Base-by-base conservation (phyloP, 2,113 vertebrate genomes). In the Triplophysa dalaica region DNA sequence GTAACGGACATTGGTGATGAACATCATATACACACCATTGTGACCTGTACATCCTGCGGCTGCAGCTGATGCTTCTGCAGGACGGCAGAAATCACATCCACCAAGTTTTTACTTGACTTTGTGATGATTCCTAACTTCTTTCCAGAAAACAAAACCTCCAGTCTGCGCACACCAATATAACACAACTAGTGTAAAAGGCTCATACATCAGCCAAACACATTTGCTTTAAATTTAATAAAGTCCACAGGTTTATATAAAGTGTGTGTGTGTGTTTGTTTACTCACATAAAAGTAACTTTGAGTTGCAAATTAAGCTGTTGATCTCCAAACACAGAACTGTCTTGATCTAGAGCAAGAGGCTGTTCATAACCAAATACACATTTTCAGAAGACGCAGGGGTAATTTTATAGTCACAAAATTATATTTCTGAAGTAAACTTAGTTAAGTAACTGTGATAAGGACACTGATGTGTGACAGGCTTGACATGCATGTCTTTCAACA, bases 281-380 rank as follows among this genome's bases (percentile, higher is more conserved):
- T 95, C 87, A 96, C 95, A 91, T 89, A 43, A 96, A 94, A 63
- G 91, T 92, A 86, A 95, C 87, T 82, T 93, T 90, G 88, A 89
- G 93, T 81, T 96, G 94, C 89, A 96, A 87, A 41, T 90, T 91
- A 80, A 95, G 92, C 83, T 95, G 94, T 87, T 95, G 92, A 80
- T 96, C 94, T 14, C 90, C 91, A 84, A 95, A 76, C 81, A 95
- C 90, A 0, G 86, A 86, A 80, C 94, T 94, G 67, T 96, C 95
- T 86, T 95, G 95, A 85, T 95, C 94, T 86, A 96, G 87, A 21
- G 92, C 90, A n/a, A 96, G 84, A 0, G 94, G 90, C 72, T 95
- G 94, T 91, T 92, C 86, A 26, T 12, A 24, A 74, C 78, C 41
- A 67, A 62, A 50, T 26, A 76, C 41, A 56, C 33, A 48, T 26